Evolutionary conservation across 2,113 vertebrate species (phyloP).

Genomic region (Heterotis niloticus): DNA sequence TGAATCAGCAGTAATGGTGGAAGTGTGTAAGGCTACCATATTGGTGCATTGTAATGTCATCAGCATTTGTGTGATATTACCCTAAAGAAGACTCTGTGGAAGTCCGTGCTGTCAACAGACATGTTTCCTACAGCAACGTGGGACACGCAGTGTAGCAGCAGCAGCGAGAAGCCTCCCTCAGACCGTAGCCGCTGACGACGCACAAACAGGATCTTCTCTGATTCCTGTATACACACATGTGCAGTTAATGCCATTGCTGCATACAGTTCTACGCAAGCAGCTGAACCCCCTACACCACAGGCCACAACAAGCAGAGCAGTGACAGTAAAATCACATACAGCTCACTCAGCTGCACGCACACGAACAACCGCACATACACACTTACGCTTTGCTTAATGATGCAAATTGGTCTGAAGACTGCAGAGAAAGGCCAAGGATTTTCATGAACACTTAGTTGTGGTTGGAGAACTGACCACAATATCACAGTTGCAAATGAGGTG

Average conservation of each 20-base stretch:
- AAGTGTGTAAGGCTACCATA: neutral
- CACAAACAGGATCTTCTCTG: slow-evolving; percentile 65
- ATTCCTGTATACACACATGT: slow-evolving; percentile 53
- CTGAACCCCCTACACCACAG: neutral
- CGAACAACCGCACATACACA: too few species aligned
- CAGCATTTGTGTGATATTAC: slow-evolving; percentile 48
- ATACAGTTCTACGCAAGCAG: neutral
- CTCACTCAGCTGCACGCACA: neutral
- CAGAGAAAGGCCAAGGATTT: neutral
- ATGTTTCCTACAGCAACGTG: slow-evolving; percentile 64
- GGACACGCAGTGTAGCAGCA: slow-evolving; percentile 76
- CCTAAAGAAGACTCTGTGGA: slow-evolving; percentile 75
- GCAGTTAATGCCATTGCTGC: neutral
- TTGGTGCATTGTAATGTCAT: neutral
- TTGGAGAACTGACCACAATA: too few species aligned
- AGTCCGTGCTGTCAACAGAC: slow-evolving; percentile 61
- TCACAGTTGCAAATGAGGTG: too few species aligned
- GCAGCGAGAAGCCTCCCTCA: slow-evolving; percentile 71
- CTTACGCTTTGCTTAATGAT: neutral
- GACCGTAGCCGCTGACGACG: slow-evolving; percentile 69
- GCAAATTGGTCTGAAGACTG: too few species aligned
- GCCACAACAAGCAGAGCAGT: neutral
- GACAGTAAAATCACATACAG: neutral
- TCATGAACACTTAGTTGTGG: too few species aligned
- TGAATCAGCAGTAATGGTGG: neutral